These are phyloP conservation scores for Lasioglossum malachurum DNA, from an alignment of 2,888 invertebrate genomes.

Conservation along the genomic window DNA sequence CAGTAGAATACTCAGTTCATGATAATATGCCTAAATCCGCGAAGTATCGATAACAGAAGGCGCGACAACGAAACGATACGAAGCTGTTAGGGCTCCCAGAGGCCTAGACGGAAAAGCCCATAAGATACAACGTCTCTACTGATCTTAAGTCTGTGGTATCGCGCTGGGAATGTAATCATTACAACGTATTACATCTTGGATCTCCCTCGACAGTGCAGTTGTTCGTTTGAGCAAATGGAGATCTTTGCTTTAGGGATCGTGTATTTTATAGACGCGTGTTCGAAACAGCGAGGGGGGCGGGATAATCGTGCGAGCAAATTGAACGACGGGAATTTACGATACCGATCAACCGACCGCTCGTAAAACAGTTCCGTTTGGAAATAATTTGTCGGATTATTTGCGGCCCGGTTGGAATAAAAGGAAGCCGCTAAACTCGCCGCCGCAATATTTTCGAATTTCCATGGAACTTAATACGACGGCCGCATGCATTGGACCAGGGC, in stretches of 20 bases:
- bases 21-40: too few relatives aligned
- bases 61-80: too few relatives aligned
- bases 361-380: neutral
- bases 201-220: neutral
- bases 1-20: too few relatives aligned
- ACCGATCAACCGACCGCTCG: neutral
- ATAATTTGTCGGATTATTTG: constrained; percentile 12
- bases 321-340: neutral
- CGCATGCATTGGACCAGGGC: constrained; percentile 55
- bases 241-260: neutral
- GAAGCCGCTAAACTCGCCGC: constrained; percentile 20
- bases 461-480: constrained; percentile 39
- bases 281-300: neutral
- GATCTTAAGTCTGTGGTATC: too few relatives aligned
- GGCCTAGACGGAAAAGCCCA: too few relatives aligned
- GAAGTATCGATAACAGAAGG: too few relatives aligned
- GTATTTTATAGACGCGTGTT: neutral
- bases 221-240: neutral
- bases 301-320: neutral
- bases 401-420: neutral
- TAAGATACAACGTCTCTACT: too few relatives aligned
- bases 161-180: too few relatives aligned
- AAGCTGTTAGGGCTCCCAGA: too few relatives aligned
- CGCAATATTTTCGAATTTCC: constrained; percentile 36
- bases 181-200: neutral